Percentiles rank a stretch among this genome's conserved stretches.
Conservation (phyloP, 2,113 vertebrate genomes). For the Eurystomus gularis region DNA sequence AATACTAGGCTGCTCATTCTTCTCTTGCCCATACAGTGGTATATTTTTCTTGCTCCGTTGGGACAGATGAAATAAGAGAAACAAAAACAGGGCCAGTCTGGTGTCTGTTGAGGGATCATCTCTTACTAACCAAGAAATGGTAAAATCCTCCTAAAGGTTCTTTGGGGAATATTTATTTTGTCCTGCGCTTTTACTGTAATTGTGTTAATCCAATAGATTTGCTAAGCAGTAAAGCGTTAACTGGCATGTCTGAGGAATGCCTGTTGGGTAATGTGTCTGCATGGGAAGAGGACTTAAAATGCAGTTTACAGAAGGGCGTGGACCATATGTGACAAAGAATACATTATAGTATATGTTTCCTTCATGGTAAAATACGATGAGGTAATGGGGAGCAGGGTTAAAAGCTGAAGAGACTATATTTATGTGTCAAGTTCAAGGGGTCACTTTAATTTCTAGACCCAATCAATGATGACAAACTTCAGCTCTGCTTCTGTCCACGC, state of each 20-base stretch:
- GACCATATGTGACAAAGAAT: slow-evolving; percentile 53
- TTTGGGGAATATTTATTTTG: slow-evolving; percentile 47
- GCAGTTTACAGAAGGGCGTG: slow-evolving; percentile 46
- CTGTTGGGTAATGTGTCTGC: slow-evolving; percentile 20
- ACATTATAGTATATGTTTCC: slow-evolving; percentile 51
- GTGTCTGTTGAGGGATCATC: slow-evolving; percentile 57
- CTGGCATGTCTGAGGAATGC: slow-evolving; percentile 26
- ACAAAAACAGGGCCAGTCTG: neutral
- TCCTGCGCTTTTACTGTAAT: neutral
- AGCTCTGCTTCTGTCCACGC: neutral
- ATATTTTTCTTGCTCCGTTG: slow-evolving; percentile 15
- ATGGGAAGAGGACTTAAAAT: slow-evolving; percentile 57
- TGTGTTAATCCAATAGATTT: slow-evolving; percentile 54
- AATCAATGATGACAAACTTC: slow-evolving; percentile 16
- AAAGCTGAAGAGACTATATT: slow-evolving; percentile 51
- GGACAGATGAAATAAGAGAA: slow-evolving; percentile 43
- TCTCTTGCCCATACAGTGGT: neutral
- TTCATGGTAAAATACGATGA: slow-evolving; percentile 57
- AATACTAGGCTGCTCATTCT: slow-evolving; percentile 16
- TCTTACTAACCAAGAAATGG: slow-evolving; percentile 56
- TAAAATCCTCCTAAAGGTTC: slow-evolving; percentile 35
- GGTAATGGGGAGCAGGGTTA: slow-evolving; percentile 56
- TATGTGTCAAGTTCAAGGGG: slow-evolving; percentile 41
- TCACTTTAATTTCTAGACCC: slow-evolving; percentile 2
- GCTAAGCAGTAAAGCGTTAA: slow-evolving; percentile 47